Percentiles rank a stretch among this genome's conserved stretches.
Evolutionary conservation across 2,797 vertebrate genomes (phyloP).

Genomic region (Synanceia verrucosa): DNA sequence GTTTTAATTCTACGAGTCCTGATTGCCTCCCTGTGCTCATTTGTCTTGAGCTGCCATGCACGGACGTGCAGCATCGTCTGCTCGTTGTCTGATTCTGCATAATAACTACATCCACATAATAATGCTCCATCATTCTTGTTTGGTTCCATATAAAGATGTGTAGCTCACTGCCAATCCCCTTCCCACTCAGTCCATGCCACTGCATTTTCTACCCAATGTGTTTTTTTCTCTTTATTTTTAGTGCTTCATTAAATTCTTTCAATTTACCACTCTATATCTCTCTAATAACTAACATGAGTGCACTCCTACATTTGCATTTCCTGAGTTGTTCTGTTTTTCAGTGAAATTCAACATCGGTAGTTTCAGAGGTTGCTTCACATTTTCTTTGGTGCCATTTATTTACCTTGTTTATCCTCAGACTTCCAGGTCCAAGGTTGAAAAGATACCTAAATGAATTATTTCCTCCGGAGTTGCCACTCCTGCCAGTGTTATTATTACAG

Average conservation of each 20-base stretch:
- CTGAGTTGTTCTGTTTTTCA: slow-evolving; percentile 10
- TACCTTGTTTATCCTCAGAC: slow-evolving; percentile 13
- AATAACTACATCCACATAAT: slow-evolving; percentile 62
- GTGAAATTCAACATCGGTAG: slow-evolving; percentile 19
- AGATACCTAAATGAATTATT: slow-evolving; percentile 62
- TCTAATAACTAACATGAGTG: slow-evolving; percentile 48
- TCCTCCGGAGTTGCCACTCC: slow-evolving; percentile 51
- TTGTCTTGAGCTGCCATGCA: slow-evolving; percentile 49
- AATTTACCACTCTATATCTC: slow-evolving; percentile 53
- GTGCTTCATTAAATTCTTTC: slow-evolving; percentile 46
- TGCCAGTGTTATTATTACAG: slow-evolving; percentile 63
- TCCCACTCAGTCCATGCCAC: slow-evolving; percentile 4
- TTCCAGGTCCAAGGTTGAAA: slow-evolving; percentile 60
- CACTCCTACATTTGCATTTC: slow-evolving; percentile 30
- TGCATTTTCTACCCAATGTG: slow-evolving; percentile 5
- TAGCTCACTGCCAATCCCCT: slow-evolving; percentile 6
- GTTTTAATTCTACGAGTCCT: slow-evolving; percentile 60
- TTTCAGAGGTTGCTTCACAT: slow-evolving; percentile 31
- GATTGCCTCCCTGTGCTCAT: slow-evolving; percentile 62
- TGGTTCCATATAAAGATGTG: slow-evolving; percentile 46
- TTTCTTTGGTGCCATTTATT: slow-evolving; percentile 18
- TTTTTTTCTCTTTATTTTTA: slow-evolving; percentile 18
- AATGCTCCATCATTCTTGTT: slow-evolving; percentile 59
- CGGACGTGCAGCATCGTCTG: slow-evolving; percentile 30
- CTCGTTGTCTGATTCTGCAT: slow-evolving; percentile 58